These are phyloP conservation scores for Polyommatus iphigenia DNA, from an alignment of 2,888 invertebrate genomes.

Conservation along the genomic window DNA sequence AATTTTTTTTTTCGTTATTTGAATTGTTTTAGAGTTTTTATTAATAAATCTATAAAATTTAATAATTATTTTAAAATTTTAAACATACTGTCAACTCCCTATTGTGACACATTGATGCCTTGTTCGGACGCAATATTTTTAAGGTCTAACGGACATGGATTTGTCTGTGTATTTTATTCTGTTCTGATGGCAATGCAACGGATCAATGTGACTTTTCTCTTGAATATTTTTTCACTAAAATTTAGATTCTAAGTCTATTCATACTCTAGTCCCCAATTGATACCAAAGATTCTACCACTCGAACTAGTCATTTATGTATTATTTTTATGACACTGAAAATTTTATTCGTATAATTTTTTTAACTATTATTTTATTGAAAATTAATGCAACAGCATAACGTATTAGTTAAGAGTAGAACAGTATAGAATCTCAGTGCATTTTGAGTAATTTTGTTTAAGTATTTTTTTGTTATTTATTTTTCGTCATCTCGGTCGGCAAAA, in stretches of 20 bases:
- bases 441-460: constrained; percentile 40
- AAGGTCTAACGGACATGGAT: no score
- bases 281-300: constrained; percentile 53
- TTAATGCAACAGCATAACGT: constrained; percentile 53
- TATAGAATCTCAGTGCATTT: constrained; percentile 65
- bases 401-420: constrained; percentile 54
- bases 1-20: no score
- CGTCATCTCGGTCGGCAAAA: constrained; percentile 13
- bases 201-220: neutral
- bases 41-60: no score
- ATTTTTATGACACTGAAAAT: constrained; percentile 32
- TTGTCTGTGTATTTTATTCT: no score
- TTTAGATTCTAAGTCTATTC: constrained; percentile 43
- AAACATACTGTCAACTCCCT: no score
- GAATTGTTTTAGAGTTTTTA: no score
- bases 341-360: constrained; percentile 36
- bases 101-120: no score
- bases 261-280: constrained; percentile 41
- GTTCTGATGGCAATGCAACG: neutral
- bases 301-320: constrained; percentile 62
- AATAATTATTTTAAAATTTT: no score
- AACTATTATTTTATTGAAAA: constrained; percentile 32
- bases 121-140: no score
- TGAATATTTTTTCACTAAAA: constrained; percentile 51
- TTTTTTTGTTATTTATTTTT: constrained; percentile 45